Evolutionary conservation across 2,797 vertebrate species (phyloP).

Genomic region (Tokudaia tokunoshimensis): DNA sequence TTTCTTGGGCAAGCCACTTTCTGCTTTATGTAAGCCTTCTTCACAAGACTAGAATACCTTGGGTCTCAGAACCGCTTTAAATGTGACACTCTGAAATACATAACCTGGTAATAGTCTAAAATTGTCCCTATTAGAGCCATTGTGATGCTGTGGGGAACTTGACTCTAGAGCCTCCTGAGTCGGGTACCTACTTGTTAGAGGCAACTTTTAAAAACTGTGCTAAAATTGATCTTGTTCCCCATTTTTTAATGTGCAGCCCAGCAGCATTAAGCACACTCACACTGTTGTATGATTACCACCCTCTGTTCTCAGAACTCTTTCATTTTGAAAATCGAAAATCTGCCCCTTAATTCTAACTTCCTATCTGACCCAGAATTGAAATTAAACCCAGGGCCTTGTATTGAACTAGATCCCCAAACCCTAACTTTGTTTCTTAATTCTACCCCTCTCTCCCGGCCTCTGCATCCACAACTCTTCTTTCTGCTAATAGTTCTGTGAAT

Average conservation of each 20-base stretch:
- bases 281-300: neutral
- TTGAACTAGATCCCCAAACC: neutral
- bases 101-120: neutral
- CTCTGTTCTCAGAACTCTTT: neutral
- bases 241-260: neutral
- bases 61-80: neutral
- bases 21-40: neutral
- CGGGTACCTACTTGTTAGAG: neutral
- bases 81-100: neutral
- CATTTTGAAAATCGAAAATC: neutral
- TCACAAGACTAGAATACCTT: neutral
- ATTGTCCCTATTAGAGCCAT: neutral
- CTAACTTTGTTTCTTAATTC: neutral
- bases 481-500: neutral
- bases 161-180: neutral
- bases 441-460: too few species aligned
- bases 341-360: neutral
- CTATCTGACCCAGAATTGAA: neutral
- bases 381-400: neutral
- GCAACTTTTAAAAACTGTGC: neutral
- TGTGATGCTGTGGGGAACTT: neutral
- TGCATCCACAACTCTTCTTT: neutral
- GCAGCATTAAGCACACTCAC: neutral
- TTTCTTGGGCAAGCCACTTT: conserved; percentile 7
- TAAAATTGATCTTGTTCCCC: neutral